phyloP scores from a whole-genome alignment of 2,888 invertebrate genomes.

The Nudaria mundana region DNA sequence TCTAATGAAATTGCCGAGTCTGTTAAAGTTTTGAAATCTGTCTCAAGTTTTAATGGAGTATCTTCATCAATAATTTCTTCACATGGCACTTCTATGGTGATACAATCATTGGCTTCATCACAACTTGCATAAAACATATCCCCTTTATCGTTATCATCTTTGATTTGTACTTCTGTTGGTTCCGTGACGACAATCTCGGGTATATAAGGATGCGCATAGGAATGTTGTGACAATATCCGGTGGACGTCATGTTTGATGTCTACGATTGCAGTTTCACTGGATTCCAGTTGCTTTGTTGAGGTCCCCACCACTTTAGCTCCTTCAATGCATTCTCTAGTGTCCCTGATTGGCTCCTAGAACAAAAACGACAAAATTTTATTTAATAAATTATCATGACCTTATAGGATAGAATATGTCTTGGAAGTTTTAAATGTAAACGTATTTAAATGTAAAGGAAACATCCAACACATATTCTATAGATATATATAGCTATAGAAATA shows the following conservation, averaged over 20 bases:
- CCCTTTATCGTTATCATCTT: conserved; percentile 69
- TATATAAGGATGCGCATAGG: conserved; percentile 74
- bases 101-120: conserved; percentile 86
- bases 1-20: conserved; percentile 54
- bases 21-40: conserved; percentile 50
- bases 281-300: conserved; percentile 92
- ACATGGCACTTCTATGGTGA: conserved; percentile 86
- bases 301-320: conserved; percentile 92
- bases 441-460: no score
- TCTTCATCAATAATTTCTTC: conserved; percentile 75
- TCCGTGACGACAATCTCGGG: conserved; percentile 39
- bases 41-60: conserved; percentile 46
- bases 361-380: no score
- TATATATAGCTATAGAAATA: no score
- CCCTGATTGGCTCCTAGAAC: conserved; percentile 59
- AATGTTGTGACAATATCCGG: conserved; percentile 76
- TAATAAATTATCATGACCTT: no score
- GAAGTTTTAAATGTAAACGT: no score
- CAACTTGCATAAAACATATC: conserved; percentile 87
- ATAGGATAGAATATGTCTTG: no score
- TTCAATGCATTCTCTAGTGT: conserved; percentile 66
- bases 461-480: no score
- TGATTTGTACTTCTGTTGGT: conserved; percentile 42
- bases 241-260: conserved; percentile 67
- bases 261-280: conserved; percentile 84